Evolutionary conservation across 2,888 invertebrate genomes (phyloP), one percentile per base, ranked within the genome.

Genomic region (Endomychus coccineus): DNA sequence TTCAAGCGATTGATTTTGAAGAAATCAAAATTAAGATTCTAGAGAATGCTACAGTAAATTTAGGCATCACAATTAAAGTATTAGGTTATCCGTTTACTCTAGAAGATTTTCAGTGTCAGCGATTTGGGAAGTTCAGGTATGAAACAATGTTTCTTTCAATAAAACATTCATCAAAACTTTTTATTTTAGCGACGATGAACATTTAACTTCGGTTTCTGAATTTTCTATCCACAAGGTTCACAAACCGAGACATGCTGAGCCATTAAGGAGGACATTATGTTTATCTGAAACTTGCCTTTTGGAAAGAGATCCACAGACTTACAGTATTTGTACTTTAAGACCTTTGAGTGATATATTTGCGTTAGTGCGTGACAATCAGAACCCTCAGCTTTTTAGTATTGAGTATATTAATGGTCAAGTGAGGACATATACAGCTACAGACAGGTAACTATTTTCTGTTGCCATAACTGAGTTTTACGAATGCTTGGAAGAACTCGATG

Each of bases 291-390:
- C 87, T 0, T 97, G 97, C 61, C 71, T 99, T 32, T 69, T 99
- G 31, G 98, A 99, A 69, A 75, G 98, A 48, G 98, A 99, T 70
- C 92, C 94, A 2, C 90, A 89, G 61, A 95, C 96, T 1, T 99
- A 99, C 63, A 87, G 84, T 51, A 84, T 94, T 33, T 83, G 92
- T 48, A 95, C 95, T 12, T 71, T 94, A 29, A 75, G 84, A 33
- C 87, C 86, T 0, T 59, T 88, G 17, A 70, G 78, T 33, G 84
- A 94, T 66, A 83, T 98, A 17, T 95, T 91, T 66, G 89, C 95
- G 1, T 70, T 98, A 36, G 79, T 97, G 13, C 73, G 98, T 31
- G 86, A 90, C 62, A 80, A 85, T 35, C 80, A 83, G 35, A 89
- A 96, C 67, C 89, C 94, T 1, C 97, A 98, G 64, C 77, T 85